Base-by-base conservation (phyloP, 2,113 vertebrate species). In the Nesogale talazaci region DNA sequence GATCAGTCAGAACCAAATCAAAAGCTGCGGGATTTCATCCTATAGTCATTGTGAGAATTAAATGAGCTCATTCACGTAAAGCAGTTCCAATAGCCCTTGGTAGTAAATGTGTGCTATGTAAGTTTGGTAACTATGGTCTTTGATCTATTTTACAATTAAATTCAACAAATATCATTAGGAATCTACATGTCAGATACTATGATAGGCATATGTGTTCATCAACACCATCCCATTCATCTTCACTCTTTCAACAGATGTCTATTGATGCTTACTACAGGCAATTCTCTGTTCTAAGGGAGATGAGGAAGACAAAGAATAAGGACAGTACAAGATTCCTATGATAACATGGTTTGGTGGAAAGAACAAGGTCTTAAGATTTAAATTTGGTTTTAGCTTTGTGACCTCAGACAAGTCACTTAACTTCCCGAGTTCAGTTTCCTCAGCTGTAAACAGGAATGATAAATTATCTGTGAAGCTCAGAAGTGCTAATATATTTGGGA, bases 81-180 rank as follows among this genome's bases (percentile, higher is more conserved):
- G 34, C 74, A 84, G 81, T 89, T 87, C 72, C 31, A 78, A 80
- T 34, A 77, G 46, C 85, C 23, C 29, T 56, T 77, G 25, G 40
- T 52, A 70, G 46, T 94, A 90, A 83, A 19, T 70, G 67, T 76
- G 52, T 90, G 42, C 6, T 69, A 89, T 38, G 31, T 52, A 84
- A 89, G 75, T 46, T 90, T 88, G 63, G 38, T 92, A 92, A 92
- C 59, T 69, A 34, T 36, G 12, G 52, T 16, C 25, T 72, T 88
- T 91, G 79, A 78, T 74, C 65, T 38, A 91, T 34, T 86, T 93
- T 86, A 90, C 63, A 94, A 83, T 86, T 82, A 92, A 94, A 89
- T 69, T 83, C 70, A 91, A 70, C 70, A 86, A 69, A 52, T 46
- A 77, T 52, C 34, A 76, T 81, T 56, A 93, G 29, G n/a, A 23